These are phyloP conservation scores for Diogma glabrata DNA, from an alignment of 2,888 invertebrate species.

Conservation along the genomic window DNA sequence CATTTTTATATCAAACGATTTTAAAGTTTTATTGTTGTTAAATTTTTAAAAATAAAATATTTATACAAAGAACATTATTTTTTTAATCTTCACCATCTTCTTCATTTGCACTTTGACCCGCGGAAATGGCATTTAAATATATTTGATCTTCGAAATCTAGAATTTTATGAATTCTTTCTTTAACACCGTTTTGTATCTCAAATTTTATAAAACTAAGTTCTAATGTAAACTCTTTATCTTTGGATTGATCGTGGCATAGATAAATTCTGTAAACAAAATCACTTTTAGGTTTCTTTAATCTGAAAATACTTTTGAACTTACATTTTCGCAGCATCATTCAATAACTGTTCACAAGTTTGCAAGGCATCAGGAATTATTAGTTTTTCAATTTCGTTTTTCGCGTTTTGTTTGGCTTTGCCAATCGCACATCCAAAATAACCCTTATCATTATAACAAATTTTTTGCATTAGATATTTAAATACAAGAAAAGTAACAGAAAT, in stretches of 20 bases:
- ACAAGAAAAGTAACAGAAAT: too few species aligned
- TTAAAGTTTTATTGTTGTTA: too few species aligned
- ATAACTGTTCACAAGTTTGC: too few species aligned
- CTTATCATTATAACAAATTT: too few species aligned
- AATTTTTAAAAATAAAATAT: too few species aligned
- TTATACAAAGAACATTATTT: too few species aligned
- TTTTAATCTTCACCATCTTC: too few species aligned
- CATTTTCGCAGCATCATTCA: constrained; percentile 93
- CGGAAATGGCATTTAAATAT: not conserved
- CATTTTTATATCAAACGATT: too few species aligned
- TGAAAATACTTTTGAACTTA: constrained; percentile 34
- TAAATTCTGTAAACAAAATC: constrained; percentile 54
- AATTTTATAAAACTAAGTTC: constrained; percentile 94
- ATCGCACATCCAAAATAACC: constrained; percentile 95
- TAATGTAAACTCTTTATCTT: constrained; percentile 73
- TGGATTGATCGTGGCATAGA: constrained; percentile 83
- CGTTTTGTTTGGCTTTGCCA: constrained; percentile 97
- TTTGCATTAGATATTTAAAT: too few species aligned
- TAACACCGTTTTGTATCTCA: constrained; percentile 70
- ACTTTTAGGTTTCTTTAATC: not conserved
- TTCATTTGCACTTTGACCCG: too few species aligned
- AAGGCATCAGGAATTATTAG: too few species aligned
- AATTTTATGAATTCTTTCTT: constrained; percentile 55
- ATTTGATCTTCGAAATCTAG: not conserved
- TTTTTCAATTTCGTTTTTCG: constrained; percentile 99